phyloP scores from a whole-genome alignment of 2,888 invertebrate genomes.

The Spodoptera exigua region DNA sequence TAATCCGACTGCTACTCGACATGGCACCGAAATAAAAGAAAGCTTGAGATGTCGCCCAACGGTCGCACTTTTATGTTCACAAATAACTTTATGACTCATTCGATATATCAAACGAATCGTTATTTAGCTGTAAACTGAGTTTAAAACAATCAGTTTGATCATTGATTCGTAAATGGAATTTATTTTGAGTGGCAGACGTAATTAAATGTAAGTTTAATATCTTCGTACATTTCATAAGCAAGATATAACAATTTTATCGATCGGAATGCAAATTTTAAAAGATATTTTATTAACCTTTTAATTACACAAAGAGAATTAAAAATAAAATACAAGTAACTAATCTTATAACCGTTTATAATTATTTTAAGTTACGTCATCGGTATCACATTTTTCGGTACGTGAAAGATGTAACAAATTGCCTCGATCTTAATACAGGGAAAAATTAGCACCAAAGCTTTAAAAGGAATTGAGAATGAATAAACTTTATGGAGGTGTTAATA shows the following conservation, averaged over 20 bases:
- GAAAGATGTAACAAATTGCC: conserved; percentile 10
- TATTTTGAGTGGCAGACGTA: conserved; percentile 28
- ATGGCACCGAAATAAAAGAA: conserved; percentile 78
- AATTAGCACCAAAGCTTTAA: conserved; percentile 15
- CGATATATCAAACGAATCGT: conserved; percentile 53
- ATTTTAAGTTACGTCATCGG: not conserved
- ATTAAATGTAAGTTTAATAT: conserved; percentile 34
- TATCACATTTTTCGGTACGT: conserved; percentile 12
- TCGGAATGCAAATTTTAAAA: conserved; percentile 6
- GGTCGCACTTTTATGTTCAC: conserved; percentile 50
- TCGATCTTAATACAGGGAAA: not conserved
- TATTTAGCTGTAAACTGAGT: conserved; percentile 30
- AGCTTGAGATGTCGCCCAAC: conserved; percentile 70
- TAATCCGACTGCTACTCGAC: conserved; percentile 70
- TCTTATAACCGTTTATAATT: conserved; percentile 7
- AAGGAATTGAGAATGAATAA: conserved; percentile 22
- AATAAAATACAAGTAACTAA: not conserved
- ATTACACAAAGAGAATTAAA: not conserved
- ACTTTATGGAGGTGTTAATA: conserved; percentile 23
- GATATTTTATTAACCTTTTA: conserved; percentile 1
- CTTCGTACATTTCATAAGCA: conserved; percentile 21
- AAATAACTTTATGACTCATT: conserved; percentile 60
- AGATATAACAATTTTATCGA: conserved; percentile 8
- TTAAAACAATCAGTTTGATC: conserved; percentile 18
- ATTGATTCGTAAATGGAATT: conserved; percentile 21